Base-by-base conservation (phyloP, 2,113 vertebrate species). In the Vidua chalybeata region DNA sequence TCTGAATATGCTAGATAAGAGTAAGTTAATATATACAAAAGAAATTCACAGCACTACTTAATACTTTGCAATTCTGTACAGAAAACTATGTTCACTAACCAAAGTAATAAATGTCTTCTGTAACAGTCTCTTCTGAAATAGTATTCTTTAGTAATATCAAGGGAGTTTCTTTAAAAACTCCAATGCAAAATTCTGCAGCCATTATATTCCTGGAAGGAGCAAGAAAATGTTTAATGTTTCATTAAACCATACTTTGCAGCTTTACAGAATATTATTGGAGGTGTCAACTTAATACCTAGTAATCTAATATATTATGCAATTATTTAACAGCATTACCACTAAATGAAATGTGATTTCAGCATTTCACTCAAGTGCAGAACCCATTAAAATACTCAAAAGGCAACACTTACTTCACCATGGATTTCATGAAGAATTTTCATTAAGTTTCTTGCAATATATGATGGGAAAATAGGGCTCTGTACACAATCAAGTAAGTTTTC, bases 391-490 rank as follows among this genome's bases (percentile, higher is more conserved):
- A 18, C 16, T 39, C 43, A 27, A 92, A 84, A 91, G 16, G 17
- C 24, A 3, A 39, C 48, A 96, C 97, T 58, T 37, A 98, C 99
- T 98, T 98, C 97, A 83, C 98, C 98, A 54, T 97, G 98, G 83
- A 99, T 97, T 11, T 96, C 92, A 49, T 95, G 85, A 92, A 99
- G 97, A 11, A 98, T 94, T 69, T 96, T 96, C 97, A 99, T 96
- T 92, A 99, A 89, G 33, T 95, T 89, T 95, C 97, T 97, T 88
- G 98, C 97, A 81, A 98, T 92, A 54, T 99, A 99, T 5, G 99
- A 98, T 12, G 99, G 99, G 61, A 98, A 99, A 84, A 87, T 55
- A 3, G 97, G 80, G 7, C 62, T 81, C 90, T 97, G 97, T 8
- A 98, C 92, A 91, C 97, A 97, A 59, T 92, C 87, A 45, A 99